Evolutionary conservation across 2,888 invertebrate genomes (phyloP).

Genomic region (Drosophila paranaensis): DNA sequence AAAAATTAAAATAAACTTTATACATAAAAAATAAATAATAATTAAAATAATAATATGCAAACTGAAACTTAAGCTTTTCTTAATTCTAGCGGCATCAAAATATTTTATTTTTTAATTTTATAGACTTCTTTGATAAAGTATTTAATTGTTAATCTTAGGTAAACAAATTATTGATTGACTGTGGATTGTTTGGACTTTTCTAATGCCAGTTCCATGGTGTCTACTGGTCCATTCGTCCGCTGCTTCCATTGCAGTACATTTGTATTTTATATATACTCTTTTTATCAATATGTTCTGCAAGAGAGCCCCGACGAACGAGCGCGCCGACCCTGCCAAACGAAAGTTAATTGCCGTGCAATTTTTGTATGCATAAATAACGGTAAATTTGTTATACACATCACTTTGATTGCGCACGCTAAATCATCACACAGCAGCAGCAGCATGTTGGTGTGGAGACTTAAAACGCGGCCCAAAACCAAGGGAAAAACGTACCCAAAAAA

Average conservation of each 20-base stretch:
- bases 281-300: conserved; percentile 24
- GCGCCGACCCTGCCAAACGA: conserved; percentile 32
- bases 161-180: too few species aligned
- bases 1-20: too few species aligned
- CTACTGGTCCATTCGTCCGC: background rate
- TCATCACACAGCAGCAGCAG: conserved; percentile 57
- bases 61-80: too few species aligned
- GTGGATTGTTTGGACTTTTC: background rate
- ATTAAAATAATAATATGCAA: too few species aligned
- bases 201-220: background rate
- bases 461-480: background rate
- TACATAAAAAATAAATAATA: too few species aligned
- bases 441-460: background rate
- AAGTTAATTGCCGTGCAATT: conserved; percentile 80
- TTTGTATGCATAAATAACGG: conserved; percentile 79
- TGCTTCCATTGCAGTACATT: background rate
- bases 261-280: conserved; percentile 4
- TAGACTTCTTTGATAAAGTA: too few species aligned
- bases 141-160: too few species aligned
- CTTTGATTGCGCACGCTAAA: conserved; percentile 78
- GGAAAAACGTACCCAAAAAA: conserved; percentile 27
- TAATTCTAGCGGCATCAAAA: too few species aligned
- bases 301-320: conserved; percentile 28
- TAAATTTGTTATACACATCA: conserved; percentile 80
- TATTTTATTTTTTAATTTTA: too few species aligned